Base-by-base conservation (phyloP, 2,888 invertebrate genomes). In the Xanthia icteritia region DNA sequence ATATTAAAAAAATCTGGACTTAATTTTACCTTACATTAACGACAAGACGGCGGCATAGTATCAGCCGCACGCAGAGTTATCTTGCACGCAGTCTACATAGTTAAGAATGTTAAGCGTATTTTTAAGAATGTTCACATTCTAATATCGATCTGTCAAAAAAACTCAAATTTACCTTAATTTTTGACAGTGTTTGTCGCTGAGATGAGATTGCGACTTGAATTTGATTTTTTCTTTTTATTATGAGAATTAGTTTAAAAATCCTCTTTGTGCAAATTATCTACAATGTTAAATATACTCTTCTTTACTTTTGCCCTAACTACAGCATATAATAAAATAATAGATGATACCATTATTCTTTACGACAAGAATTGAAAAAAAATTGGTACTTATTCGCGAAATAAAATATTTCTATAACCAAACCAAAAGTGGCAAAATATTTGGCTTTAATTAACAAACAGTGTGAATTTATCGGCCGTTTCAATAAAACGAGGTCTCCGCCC, bases 401-500 rank as follows among this genome's bases (percentile, higher is more conserved):
- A 42, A 58, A 56, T 45, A 58, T 63, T 36, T 73, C 0, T n/a
- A 9, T 31, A 54, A n/a, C 3, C 31, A 27, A 58, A 42, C 5
- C 36, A 58, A 75, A 81, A 75, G 6, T 45, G 42, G 31, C 58
- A 15, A 39, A 64, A 42, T 73, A 15, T 71, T 48, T 36, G 9
- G 5, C n/a, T 76, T 73, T 81, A 63, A 81, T 81, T 69, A 81
- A 66, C 64, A 68, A 69, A 76, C 64, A 73, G 72, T 36, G 61
- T n/a, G 70, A 81, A 74, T 76, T 72, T 72, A 73, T 85, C 13
- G 72, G n/a, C 6, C 31, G 15, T 82, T 83, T 76, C 69, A 70
- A 48, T 82, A 67, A 56, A 76, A 69, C 56, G 65, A 58, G 31
- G 56, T 66, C 45, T 63, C 73, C 63, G 42, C n/a, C 13, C 11